Percentiles rank a stretch among this genome's conserved stretches.
These are phyloP conservation scores for Panagrolaimus sp. DNA, from an alignment of 1,140 invertebrate species.

Conservation along the genomic window DNA sequence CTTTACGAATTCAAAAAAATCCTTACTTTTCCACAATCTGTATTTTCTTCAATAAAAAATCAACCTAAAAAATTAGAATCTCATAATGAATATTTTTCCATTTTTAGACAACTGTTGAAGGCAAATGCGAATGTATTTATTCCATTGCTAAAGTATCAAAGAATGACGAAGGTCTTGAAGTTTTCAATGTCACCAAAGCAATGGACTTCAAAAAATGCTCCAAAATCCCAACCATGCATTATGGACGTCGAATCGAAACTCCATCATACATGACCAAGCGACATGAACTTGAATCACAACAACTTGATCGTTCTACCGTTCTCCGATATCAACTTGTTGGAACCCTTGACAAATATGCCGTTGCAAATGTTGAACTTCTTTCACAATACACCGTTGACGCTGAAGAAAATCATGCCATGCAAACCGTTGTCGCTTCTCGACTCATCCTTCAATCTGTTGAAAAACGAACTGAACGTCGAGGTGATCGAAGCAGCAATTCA, in stretches of 20 bases:
- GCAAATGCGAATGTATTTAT: no score
- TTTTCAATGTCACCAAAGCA: slow-evolving; percentile 55
- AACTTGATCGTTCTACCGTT: slow-evolving; percentile 32
- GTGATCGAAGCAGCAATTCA: neutral
- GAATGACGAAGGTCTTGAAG: no score
- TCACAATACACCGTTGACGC: slow-evolving; percentile 31
- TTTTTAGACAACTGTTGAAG: no score
- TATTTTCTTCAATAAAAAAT: no score
- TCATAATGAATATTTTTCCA: no score
- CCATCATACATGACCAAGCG: neutral
- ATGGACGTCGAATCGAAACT: slow-evolving; percentile 21
- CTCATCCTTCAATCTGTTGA: slow-evolving; percentile 21
- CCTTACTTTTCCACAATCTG: no score
- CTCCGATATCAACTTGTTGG: slow-evolving; percentile 24
- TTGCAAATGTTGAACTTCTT: slow-evolving; percentile 23
- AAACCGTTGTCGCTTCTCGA: slow-evolving; percentile 25
- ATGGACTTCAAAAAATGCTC: slow-evolving; percentile 53
- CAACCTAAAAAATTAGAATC: no score
- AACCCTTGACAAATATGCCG: slow-evolving; percentile 29
- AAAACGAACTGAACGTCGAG: neutral
- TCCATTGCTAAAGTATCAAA: no score
- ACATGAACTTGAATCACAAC: neutral
- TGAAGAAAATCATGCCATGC: slow-evolving; percentile 12
- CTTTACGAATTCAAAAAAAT: no score
- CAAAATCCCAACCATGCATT: slow-evolving; percentile 34